Percentiles rank a stretch among this genome's conserved stretches.
Conservation (phyloP, 2,888 invertebrate genomes). For the Dione vanillae region DNA sequence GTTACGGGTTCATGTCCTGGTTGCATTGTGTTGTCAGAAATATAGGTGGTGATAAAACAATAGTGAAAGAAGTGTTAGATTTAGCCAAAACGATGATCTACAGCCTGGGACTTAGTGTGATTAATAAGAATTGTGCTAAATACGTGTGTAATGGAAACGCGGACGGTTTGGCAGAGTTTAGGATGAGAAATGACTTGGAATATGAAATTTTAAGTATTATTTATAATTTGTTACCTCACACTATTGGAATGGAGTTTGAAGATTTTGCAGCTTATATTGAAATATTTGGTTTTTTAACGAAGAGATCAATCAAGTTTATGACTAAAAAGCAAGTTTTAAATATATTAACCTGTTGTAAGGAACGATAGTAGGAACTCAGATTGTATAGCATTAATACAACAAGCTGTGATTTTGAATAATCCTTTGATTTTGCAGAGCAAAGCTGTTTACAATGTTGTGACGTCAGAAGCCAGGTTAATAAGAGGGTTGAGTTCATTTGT, state of each 20-base stretch:
- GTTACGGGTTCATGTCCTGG: conserved; percentile 90
- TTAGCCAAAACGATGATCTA: conserved; percentile 63
- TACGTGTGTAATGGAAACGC: conserved; percentile 50
- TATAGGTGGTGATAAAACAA: conserved; percentile 58
- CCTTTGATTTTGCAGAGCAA: conserved; percentile 60
- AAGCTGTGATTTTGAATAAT: conserved; percentile 61
- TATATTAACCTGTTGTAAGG: conserved; percentile 59
- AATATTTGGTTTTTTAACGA: conserved; percentile 64
- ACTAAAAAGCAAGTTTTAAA: conserved; percentile 64
- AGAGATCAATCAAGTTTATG: conserved; percentile 65
- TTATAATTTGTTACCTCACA: conserved; percentile 60
- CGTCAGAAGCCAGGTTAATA: conserved; percentile 52
- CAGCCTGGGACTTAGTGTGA: conserved; percentile 62
- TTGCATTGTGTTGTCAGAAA: conserved; percentile 71
- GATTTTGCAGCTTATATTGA: conserved; percentile 60
- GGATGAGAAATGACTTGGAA: conserved; percentile 70
- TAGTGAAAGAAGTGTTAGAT: conserved; percentile 58
- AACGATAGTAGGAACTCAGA: conserved; percentile 54
- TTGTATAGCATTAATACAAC: conserved; percentile 58
- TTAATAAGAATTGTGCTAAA: conserved; percentile 59
- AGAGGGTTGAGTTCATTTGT: conserved; percentile 58
- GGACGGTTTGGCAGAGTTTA: conserved; percentile 60
- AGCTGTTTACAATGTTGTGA: conserved; percentile 45
- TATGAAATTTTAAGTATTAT: conserved; percentile 65
- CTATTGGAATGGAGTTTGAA: conserved; percentile 58